Base-by-base conservation (phyloP, 2,888 invertebrate genomes). In the Cetonia aurata region DNA sequence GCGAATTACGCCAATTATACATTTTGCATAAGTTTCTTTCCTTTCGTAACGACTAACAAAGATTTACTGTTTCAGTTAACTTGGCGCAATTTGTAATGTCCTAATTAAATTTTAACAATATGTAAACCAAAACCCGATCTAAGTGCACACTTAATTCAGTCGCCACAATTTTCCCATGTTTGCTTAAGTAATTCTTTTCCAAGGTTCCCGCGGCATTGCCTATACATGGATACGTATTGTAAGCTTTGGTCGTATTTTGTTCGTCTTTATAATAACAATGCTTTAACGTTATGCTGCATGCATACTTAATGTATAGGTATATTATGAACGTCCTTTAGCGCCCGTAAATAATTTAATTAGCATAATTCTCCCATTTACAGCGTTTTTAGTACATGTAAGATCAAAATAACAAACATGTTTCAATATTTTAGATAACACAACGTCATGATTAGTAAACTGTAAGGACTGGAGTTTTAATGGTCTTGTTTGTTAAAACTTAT, bases 61-160 rank as follows among this genome's bases (percentile, higher is more conserved):
- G 62, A 52, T 65, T 65, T 65, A 65, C 62, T 65, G 50, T 65
- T 50, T 37, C 17, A 65, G 31, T 50, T 48, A 65, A 33, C 37
- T 9, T 33, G 15, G 10, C 13, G 62, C 25, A 59, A 44, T 59
- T 41, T 44, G 17, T 15, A 12, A 44, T 19, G 44, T 59, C 44
- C 50, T 65, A 65, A 65, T 65, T 65, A 65, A 65, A 41, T 48
- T 65, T 65, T 50, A 65, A 65, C 62, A 65, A 50, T 65, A 65
- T 41, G 62, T 55, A 25, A 44, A 62, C 48, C 62, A 65, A n/a
- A 52, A 65, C 50, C 33, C 15, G 62, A 65, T 15, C 37, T 65
- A 65, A 65, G 50, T 65, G 41, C 31, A 17, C 15, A 52, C 41
- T 42, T 15, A 57, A 57, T 65, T 50, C 50, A 65, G 50, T 52